Evolutionary conservation across 2,888 invertebrate genomes (phyloP), one percentile per base, ranked within the genome.

Genomic region (Cylloceria caligata): DNA sequence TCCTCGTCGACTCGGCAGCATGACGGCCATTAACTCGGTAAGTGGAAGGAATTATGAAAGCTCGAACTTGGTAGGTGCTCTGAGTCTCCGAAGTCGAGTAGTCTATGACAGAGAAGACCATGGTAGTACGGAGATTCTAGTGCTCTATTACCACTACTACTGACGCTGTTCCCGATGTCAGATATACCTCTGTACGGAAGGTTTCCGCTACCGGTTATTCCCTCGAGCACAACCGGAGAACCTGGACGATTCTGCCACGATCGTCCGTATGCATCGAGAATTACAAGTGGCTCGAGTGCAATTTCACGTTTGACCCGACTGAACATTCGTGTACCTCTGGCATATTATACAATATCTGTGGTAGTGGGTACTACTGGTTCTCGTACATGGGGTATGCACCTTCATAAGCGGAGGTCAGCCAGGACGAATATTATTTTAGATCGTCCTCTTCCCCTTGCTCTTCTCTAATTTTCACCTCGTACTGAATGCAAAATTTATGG

Each of bases 21-120:
- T 93, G 93, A 93, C 93, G 89, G 93, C 93, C 89, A 93, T 93
- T 89, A 93, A 93, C 90, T 93, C 93, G 91, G 93, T 93, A 88
- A 93, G 93, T 91, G 69, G 71, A 68, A 52, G 65, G 69, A 83
- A 76, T 65, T 65, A 75, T 75, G 24, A 34, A 72, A 72, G 19
- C 30, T 30, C 30, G 42, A 57, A 60, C 34, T 55, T 27, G 52
- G 49, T 36, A 57, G 30, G 57, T 49, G 47, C n/a, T 11, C 55
- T n/a, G 60, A 21, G 19, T 30, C 60, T 19, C 60, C 45, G 45
- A 30, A 60, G 45, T 47, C 45, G 60, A 34, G 16, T 16, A 57
- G 71, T 60, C 55, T 24, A 71, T n/a, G 60, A 71, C 19, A 2
- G 34, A 16, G 16, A 21, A 13, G 34, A 16, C 69, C 30, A 30